Base-by-base conservation (phyloP, 2,113 vertebrate genomes). In the Lophura nycthemera region DNA sequence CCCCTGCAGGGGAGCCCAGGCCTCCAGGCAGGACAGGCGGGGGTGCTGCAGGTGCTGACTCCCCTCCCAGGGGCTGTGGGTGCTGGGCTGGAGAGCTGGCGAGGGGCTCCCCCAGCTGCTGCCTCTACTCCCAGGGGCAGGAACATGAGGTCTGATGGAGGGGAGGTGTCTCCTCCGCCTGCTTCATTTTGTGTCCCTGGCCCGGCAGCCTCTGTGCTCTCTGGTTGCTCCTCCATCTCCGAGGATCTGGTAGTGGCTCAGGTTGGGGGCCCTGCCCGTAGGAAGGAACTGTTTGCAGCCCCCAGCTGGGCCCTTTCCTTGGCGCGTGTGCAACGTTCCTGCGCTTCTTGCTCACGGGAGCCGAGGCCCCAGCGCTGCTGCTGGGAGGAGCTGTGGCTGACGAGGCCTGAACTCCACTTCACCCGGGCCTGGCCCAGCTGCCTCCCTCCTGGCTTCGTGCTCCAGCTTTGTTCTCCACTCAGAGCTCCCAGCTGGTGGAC, bases 351-450 rank as follows among this genome's bases (percentile, higher is more conserved):
- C 74, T 70, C 34, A 34, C 40, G 27, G 90, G 76, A 90, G 90
- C 78, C 85, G 95, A 91, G 92, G 96, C 96, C 96, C 95, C 96
- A 77, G 72, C 72, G 86, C 91, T 45, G 95, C 92, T 88, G 93
- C 72, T 42, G 92, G 96, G 95, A 95, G 95, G 93, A 93, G 95
- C 96, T 67, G 93, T 30, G 92, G 80, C 90, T 92, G 93, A 83
- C 11, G 86, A 89, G 88, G 63, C 73, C 90, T 92, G 95, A 95
- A 95, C 96, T 96, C 90, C 82, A 14, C 93, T 96, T 96, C 96
- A 96, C 96, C 94, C 96, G 79, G 24, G 83, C 80, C 93, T 85
- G 95, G 88, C 90, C 93, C 96, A 83, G 92, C 95, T 92, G 93
- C 90, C 86, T 93, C 83, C 77, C 88, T 75, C 81, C 92, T 77